Evolutionary conservation across 2,888 invertebrate species (phyloP).

Genomic region (Dendrolimus houi): DNA sequence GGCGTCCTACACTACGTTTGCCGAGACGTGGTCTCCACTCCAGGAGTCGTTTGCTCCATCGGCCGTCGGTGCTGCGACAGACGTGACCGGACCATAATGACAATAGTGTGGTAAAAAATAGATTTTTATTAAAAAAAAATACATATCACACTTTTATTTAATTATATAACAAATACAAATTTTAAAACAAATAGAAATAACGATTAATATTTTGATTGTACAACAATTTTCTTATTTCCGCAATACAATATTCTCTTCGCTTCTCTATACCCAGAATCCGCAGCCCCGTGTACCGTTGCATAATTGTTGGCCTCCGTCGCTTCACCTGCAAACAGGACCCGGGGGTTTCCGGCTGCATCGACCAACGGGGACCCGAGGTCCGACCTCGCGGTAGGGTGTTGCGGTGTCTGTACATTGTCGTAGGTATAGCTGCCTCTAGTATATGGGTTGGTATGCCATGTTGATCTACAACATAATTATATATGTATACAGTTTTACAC

Average conservation of each 20-base stretch:
- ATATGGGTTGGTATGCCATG: constrained; percentile 66
- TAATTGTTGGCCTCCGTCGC: constrained; percentile 64
- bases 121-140: too few relatives aligned
- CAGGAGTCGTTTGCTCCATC: too few relatives aligned
- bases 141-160: too few relatives aligned
- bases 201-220: neutral
- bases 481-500: too few relatives aligned
- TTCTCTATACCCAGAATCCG: constrained; percentile 79
- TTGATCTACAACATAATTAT: constrained; percentile 58
- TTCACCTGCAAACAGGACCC: constrained; percentile 70
- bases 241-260: constrained; percentile 32
- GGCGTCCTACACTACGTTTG: too few relatives aligned
- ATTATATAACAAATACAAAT: too few relatives aligned
- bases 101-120: too few relatives aligned
- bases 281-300: constrained; percentile 81
- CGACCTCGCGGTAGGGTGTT: constrained; percentile 45
- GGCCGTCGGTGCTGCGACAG: too few relatives aligned
- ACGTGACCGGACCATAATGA: too few relatives aligned
- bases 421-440: constrained; percentile 78
- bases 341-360: constrained; percentile 41
- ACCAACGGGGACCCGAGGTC: constrained; percentile 73
- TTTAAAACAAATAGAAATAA: too few relatives aligned
- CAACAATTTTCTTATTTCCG: neutral
- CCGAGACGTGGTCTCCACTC: too few relatives aligned
- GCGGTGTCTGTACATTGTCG: constrained; percentile 62